Base-by-base conservation (phyloP, 2,888 invertebrate genomes). In the Drosophila falleni region DNA sequence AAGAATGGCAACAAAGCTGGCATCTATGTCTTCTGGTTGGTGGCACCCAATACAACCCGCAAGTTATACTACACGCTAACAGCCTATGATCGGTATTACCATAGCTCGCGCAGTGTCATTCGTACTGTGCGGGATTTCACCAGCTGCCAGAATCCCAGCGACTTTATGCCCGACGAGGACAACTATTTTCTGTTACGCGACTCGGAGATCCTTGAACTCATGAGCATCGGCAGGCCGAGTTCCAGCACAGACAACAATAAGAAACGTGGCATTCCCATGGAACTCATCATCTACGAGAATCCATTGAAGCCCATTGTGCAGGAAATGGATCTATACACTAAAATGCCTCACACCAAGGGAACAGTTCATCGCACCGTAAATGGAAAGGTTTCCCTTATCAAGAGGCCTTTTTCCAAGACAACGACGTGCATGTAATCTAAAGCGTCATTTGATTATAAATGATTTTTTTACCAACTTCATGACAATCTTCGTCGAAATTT, bases 21-120 rank as follows among this genome's bases (percentile, higher is more conserved):
- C 11, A 63, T 82, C 15, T 85, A 65, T 62, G 60, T 81, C 3
- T 13, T 85, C 9, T 81, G 86, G 86, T 42, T 86, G 10, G 77
- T 53, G 6, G 60, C 74, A 0, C 71, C 81, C 0, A 33, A 26
- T 3, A 68, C 74, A 3, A 46, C 71, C 0, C 60, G 64, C 16
- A 64, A 62, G 1, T 4, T 86, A 5, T 60, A 63, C 31, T 81
- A 80, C 31, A 79, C 86, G 0, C 15, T 81, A 0, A 86, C 86
- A 5, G 39, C 62, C 9, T 77, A 56, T 9, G 74, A 85, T 70
- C 68, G 66, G 0, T 50, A 41, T 6, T 70, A 70, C 16, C n/a
- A 50, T 1, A 56, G 61, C 5, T 82, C 81, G 8, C 69, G 69
- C 0, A 74, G 74, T 5, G 65, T 77, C 3, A 13, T 82, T 2